Evolutionary conservation across 2,113 vertebrate genomes (phyloP), one percentile per base, ranked within the genome.

Genomic region (Pseudorasbora parva): DNA sequence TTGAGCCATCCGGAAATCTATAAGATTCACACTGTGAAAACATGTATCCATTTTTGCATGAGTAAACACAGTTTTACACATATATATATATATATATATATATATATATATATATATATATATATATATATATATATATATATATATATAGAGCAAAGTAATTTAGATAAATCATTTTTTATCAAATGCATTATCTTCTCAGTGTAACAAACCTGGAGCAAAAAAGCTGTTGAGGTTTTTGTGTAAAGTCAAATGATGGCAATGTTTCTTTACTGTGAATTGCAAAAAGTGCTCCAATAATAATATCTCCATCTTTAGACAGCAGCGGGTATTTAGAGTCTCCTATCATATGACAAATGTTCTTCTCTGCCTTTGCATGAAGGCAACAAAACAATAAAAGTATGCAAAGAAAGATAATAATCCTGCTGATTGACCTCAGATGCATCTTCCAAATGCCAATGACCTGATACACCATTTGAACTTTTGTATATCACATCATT

Each of bases 221-320:
- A 1, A 21, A 83, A 17, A 92, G 85, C 33, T 68, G 82, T 72
- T 82, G 60, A 30, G 92, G 93, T 81, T 88, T 90, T 68, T 89
- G 91, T 85, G 82, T 91, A 66, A 92, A 94, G 47, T 82, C 84
- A 57, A 90, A 69, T 43, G 51, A n/a, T 57, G 88, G 91, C 27
- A 87, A 78, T 43, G 84, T 89, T 64, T 92, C 87, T 90, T 90
- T 87, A 87, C 92, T 92, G 86, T 92, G 93, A 57, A 94, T 92
- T n/a, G 94, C 93, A 89, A 94, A 94, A 0, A 89, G 90, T 86
- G 91, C 92, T 8, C 93, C 93, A 3, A 94, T 93, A 10, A 83
- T 90, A n/a, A 94, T 82, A 33, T 93, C 91, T 77, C 94, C 94
- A 23, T 88, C 74, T 86, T 91, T 91, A 47, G 89, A 92, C 47